These are phyloP conservation scores for Todus mexicanus DNA, from an alignment of 2,797 vertebrate genomes.

Conservation along the genomic window DNA sequence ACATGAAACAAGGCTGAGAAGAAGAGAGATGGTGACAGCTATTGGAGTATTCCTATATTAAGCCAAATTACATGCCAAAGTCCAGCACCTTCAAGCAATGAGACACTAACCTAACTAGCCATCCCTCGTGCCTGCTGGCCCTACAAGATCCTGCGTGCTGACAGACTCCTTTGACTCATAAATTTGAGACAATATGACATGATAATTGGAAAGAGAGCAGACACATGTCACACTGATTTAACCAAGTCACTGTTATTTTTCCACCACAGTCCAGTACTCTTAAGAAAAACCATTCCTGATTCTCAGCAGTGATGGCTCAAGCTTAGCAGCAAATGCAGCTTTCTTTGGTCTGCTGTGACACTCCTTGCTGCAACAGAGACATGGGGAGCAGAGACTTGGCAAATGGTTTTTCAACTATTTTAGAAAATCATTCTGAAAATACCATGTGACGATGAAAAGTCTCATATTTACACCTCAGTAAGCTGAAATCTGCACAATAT, in stretches of 20 bases:
- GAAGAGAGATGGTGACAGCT: neutral
- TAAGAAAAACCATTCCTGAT: neutral
- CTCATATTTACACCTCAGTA: neutral
- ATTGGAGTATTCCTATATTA: neutral
- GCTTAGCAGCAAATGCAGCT: neutral
- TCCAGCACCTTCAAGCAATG: neutral
- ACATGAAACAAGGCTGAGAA: neutral
- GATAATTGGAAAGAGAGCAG: slow-evolving; percentile 13
- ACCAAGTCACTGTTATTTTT: neutral
- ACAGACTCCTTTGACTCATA: neutral
- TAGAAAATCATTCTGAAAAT: neutral
- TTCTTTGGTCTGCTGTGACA: neutral
- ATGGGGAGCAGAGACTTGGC: neutral
- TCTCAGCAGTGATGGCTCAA: neutral
- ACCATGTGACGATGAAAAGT: neutral
- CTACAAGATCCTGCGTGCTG: neutral
- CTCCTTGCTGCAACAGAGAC: neutral
- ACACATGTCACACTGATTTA: slow-evolving; percentile 12
- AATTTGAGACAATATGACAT: neutral
- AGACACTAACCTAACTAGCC: neutral
- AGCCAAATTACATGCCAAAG: neutral
- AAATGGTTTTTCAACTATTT: neutral
- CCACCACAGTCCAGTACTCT: neutral
- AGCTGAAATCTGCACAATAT: neutral
- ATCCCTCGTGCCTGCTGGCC: neutral